These are phyloP conservation scores for Platygyra sinensis DNA, from an alignment of 64 coral and sea anemone genomes.

Conservation along the genomic window DNA sequence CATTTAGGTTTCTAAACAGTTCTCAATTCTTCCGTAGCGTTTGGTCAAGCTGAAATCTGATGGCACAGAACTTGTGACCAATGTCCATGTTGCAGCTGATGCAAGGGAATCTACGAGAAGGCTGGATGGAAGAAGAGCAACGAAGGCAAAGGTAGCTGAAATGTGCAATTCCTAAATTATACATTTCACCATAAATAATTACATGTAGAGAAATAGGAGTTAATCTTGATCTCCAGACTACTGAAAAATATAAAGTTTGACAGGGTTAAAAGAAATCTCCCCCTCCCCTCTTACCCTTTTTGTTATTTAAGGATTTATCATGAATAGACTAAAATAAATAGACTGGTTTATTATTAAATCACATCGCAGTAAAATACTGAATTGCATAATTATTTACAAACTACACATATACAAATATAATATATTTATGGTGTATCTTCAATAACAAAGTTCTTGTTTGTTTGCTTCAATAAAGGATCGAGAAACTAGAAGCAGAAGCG, in stretches of 20 bases:
- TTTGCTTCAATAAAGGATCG: constrained; percentile 63
- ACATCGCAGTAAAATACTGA: no score
- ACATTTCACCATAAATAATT: neutral
- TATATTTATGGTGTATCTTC: neutral
- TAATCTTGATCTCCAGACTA: no score
- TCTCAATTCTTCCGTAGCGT: constrained; percentile 52
- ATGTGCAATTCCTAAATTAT: neutral
- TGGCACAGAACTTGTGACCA: constrained; percentile 95
- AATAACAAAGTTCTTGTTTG: neutral
- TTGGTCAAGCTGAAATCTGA: constrained; percentile 94
- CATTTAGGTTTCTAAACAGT: neutral
- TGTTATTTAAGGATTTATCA: no score
- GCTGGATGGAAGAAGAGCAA: constrained; percentile 93
- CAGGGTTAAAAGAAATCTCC: no score
- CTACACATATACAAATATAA: no score
- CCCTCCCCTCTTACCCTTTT: no score
- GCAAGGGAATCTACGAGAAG: constrained; percentile 89
- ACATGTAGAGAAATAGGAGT: no score
- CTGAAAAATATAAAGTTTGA: no score
- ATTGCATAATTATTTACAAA: no score
- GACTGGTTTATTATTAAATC: neutral
- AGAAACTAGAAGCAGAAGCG: constrained; percentile 93
- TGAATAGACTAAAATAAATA: no score
- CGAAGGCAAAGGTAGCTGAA: constrained; percentile 88
- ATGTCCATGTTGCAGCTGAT: constrained; percentile 94